phyloP scores from a whole-genome alignment of 1,140 invertebrate genomes.

The Chironomus striatipennis region DNA sequence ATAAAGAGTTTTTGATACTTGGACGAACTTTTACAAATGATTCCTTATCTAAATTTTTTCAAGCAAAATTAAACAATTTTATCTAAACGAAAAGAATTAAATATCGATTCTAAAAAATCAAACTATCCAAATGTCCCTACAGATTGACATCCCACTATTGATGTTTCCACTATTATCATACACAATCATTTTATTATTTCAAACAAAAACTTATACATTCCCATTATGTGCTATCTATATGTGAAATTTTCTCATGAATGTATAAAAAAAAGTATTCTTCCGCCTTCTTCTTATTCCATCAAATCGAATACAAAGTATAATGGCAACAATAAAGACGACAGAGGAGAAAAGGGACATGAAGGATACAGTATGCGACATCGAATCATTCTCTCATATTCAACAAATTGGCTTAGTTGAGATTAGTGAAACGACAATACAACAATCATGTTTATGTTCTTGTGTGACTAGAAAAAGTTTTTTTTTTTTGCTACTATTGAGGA shows the following conservation, averaged over 20 bases:
- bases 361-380: neutral
- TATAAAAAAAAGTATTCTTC: neutral
- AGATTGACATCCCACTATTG: too few species aligned
- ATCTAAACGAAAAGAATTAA: too few species aligned
- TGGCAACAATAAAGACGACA: neutral
- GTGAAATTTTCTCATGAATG: constrained; percentile 8
- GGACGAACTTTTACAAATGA: too few species aligned
- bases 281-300: neutral
- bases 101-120: too few species aligned
- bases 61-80: too few species aligned
- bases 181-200: constrained; percentile 8
- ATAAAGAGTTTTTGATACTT: too few species aligned
- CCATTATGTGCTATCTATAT: neutral
- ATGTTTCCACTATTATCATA: constrained; percentile 3
- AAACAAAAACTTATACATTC: neutral
- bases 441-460: too few species aligned
- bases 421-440: neutral
- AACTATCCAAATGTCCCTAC: too few species aligned
- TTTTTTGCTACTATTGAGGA: too few species aligned
- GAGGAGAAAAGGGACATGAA: neutral
- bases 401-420: constrained; percentile 8
- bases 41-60: too few species aligned
- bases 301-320: neutral
- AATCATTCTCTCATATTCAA: constrained; percentile 10
- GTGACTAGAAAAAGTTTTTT: too few species aligned